phyloP scores from a whole-genome alignment of 2,113 vertebrate genomes.

The Odontesthes bonariensis region DNA sequence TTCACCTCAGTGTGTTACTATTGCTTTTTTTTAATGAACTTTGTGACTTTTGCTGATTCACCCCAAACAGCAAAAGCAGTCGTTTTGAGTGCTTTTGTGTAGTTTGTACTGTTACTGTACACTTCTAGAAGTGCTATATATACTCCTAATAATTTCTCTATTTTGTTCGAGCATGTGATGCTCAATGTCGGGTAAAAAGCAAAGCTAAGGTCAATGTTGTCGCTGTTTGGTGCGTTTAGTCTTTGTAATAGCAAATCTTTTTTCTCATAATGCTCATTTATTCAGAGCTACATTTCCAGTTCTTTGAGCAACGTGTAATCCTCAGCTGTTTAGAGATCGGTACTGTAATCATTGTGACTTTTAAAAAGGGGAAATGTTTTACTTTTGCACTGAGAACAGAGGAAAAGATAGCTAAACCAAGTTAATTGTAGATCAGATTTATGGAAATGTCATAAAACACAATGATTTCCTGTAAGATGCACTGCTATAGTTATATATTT shows the following conservation, averaged over 20 bases:
- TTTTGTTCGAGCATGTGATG: background rate
- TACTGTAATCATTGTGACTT: constrained; percentile 67
- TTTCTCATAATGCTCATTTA: background rate
- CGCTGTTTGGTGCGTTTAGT: background rate
- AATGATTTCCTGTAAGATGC: constrained; percentile 28
- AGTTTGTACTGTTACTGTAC: constrained; percentile 13
- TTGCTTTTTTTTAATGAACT: background rate
- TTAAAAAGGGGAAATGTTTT: constrained; percentile 28
- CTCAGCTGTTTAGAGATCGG: constrained; percentile 49
- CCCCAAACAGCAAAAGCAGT: constrained; percentile 6
- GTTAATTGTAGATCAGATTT: constrained; percentile 45
- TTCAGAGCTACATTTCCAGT: constrained; percentile 25
- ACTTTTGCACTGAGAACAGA: constrained; percentile 69
- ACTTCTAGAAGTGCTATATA: constrained; percentile 17
- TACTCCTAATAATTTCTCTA: background rate
- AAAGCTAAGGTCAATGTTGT: constrained; percentile 6
- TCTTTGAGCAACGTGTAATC: constrained; percentile 16
- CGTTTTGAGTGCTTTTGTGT: background rate
- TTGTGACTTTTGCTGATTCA: constrained; percentile 8
- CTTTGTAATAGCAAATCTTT: constrained; percentile 5
- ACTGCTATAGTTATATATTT: constrained; percentile 30
- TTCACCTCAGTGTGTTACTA: background rate
- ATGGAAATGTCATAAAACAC: constrained; percentile 62
- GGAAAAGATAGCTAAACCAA: constrained; percentile 31
- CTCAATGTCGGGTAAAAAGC: background rate